These are phyloP conservation scores for Amazona guildingii DNA, from an alignment of 2,113 vertebrate species.

Conservation along the genomic window DNA sequence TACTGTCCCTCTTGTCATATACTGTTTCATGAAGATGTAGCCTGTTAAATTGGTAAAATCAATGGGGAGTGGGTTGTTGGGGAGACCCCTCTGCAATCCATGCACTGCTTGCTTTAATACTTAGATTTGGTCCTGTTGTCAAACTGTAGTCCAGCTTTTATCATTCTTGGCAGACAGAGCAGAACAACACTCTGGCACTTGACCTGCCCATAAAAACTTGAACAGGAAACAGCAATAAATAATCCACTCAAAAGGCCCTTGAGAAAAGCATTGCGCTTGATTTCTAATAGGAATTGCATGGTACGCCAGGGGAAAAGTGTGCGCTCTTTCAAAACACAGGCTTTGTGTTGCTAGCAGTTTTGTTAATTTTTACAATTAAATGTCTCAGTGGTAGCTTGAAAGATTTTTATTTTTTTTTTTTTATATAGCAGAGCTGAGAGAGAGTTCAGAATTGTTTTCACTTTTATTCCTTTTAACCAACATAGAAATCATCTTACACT, in stretches of 20 bases:
- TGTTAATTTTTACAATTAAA: not conserved
- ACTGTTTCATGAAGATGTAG: not conserved
- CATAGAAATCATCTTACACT: not conserved
- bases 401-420: not conserved
- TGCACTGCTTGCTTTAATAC: conserved; percentile 38
- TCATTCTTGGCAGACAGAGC: conserved; percentile 50
- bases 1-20: not conserved
- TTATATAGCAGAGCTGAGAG: not conserved
- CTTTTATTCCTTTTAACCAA: not conserved
- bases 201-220: conserved; percentile 64
- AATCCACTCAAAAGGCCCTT: conserved; percentile 60
- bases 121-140: conserved; percentile 45
- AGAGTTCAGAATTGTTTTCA: not conserved
- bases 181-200: conserved; percentile 55
- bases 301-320: not conserved
- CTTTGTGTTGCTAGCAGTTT: not conserved
- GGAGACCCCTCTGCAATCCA: not conserved
- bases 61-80: not conserved
- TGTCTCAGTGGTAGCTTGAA: not conserved
- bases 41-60: not conserved
- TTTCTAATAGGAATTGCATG: conserved; percentile 11
- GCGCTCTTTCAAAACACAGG: not conserved
- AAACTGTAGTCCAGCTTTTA: conserved; percentile 43
- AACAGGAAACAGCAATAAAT: conserved; percentile 64
- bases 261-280: conserved; percentile 39